Percentiles rank a stretch among this genome's conserved stretches.
Evolutionary conservation across 2,888 invertebrate species (phyloP).

Genomic region (Lamellibrachia columna): DNA sequence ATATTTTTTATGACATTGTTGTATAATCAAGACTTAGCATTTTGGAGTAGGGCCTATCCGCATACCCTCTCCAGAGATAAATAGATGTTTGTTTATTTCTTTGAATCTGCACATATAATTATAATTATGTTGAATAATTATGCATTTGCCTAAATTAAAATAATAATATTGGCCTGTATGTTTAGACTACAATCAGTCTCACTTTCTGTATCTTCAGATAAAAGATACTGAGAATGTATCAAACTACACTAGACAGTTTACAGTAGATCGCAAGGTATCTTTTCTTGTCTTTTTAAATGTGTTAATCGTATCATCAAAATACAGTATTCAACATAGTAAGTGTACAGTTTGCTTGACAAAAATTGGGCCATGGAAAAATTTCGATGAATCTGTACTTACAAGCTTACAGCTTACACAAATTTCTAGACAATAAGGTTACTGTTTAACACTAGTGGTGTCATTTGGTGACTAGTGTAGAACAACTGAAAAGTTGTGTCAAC

Average conservation of each 20-base stretch:
- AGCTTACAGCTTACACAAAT: no score
- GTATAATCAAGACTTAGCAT: not conserved
- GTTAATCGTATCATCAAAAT: not conserved
- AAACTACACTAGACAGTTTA: not conserved
- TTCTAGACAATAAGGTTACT: no score
- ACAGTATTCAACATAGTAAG: not conserved
- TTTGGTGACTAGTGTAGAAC: no score
- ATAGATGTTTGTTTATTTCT: not conserved
- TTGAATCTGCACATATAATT: not conserved
- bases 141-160: not conserved
- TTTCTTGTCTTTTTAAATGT: not conserved
- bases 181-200: not conserved
- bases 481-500: no score
- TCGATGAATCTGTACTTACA: no score
- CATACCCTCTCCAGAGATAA: not conserved
- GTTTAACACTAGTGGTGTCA: no score
- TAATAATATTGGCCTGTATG: not conserved
- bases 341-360: no score
- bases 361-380: no score
- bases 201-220: not conserved
- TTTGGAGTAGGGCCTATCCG: not conserved
- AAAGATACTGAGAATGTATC: not conserved
- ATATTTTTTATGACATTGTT: not conserved
- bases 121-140: not conserved
- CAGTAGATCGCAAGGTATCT: not conserved